phyloP scores from a whole-genome alignment of 2,888 invertebrate species.

The Andrena hattorfiana region DNA sequence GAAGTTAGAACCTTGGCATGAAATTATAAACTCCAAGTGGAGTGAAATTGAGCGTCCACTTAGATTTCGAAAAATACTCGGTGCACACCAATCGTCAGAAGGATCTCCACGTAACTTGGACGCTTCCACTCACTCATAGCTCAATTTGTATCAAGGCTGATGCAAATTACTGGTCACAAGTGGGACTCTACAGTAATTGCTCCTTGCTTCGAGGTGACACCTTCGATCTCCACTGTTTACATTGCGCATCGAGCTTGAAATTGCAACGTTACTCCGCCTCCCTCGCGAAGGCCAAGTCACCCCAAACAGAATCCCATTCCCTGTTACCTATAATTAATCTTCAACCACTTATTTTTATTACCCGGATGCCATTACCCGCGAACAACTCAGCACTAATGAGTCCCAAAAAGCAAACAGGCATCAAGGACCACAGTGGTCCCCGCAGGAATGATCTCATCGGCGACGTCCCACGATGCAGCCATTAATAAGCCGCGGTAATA shows the following conservation, averaged over 20 bases:
- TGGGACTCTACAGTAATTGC: not conserved
- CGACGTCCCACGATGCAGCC: not conserved
- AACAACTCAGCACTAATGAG: too few species aligned
- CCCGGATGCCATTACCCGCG: too few species aligned
- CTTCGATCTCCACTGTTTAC: not conserved
- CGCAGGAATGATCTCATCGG: not conserved
- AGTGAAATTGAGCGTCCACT: too few species aligned
- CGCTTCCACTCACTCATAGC: slow-evolving; percentile 11
- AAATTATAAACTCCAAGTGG: not conserved
- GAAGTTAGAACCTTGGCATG: not conserved
- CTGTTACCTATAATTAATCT: not conserved
- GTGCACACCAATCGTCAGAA: too few species aligned
- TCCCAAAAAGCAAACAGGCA: too few species aligned
- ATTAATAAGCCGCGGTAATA: not conserved
- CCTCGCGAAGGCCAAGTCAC: not conserved
- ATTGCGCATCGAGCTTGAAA: too few species aligned
- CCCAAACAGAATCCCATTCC: not conserved
- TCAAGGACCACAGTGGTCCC: too few species aligned
- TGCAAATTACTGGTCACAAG: slow-evolving; percentile 18
- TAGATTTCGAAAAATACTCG: too few species aligned
- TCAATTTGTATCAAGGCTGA: slow-evolving; percentile 11
- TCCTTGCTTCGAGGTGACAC: not conserved
- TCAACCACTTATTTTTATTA: too few species aligned
- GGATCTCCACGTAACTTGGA: not conserved
- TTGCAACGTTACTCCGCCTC: not conserved